A percentile compares a stretch with the other conserved stretches of the same genome.
phyloP scores from a whole-genome alignment of 2,113 vertebrate species.

The Paramisgurnus dabryanus region DNA sequence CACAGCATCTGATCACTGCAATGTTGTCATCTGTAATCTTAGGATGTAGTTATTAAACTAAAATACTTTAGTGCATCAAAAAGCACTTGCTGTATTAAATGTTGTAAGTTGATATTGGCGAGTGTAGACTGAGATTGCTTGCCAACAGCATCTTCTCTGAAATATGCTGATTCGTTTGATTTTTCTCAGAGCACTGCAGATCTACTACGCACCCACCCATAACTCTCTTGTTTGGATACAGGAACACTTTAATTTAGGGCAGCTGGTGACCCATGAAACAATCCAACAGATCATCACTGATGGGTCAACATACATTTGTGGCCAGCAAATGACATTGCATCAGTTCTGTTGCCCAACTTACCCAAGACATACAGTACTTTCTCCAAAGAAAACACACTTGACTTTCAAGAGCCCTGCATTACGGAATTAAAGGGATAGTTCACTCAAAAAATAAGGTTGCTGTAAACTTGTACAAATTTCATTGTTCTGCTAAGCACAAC shows the following conservation, averaged over 20 bases:
- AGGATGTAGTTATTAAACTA: conserved; percentile 49
- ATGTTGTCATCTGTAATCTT: conserved; percentile 46
- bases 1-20: conserved; percentile 66
- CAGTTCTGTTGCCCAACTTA: too few relatives aligned
- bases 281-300: neutral
- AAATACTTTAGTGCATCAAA: conserved; percentile 37
- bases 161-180: conserved; percentile 6
- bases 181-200: neutral
- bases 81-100: conserved; percentile 39
- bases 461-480: too few relatives aligned
- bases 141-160: conserved; percentile 26
- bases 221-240: neutral
- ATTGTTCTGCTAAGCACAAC: too few relatives aligned
- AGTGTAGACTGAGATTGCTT: conserved; percentile 42
- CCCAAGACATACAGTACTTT: too few relatives aligned
- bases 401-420: too few relatives aligned
- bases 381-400: too few relatives aligned
- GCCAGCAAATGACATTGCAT: neutral
- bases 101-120: conserved; percentile 21
- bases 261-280: neutral
- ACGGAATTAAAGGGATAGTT: too few relatives aligned
- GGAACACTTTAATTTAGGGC: neutral
- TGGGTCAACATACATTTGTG: neutral
- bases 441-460: too few relatives aligned
- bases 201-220: neutral